A percentile compares a stretch with the other conserved stretches of the same genome.
phyloP scores from a whole-genome alignment of 2,113 vertebrate species.

The Gymnogyps californianus region DNA sequence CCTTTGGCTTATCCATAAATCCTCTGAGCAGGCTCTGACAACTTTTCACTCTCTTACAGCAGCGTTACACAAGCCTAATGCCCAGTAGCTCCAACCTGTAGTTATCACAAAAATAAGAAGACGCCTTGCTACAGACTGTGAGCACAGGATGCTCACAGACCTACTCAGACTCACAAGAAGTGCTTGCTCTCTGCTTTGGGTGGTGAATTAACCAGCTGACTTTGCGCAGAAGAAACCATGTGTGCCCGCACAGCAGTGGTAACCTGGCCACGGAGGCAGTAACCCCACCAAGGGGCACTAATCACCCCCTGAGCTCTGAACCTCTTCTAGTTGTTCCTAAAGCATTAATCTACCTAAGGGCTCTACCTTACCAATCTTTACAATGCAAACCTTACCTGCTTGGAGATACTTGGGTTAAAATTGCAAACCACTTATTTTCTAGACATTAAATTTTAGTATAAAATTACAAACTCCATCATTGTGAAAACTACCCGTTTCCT shows the following conservation, averaged over 20 bases:
- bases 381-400: neutral
- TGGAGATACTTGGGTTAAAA: neutral
- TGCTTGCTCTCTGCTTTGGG: neutral
- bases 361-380: neutral
- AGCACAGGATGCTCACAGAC: neutral
- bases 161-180: neutral
- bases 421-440: neutral
- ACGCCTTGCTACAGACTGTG: neutral
- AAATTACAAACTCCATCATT: neutral
- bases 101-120: neutral
- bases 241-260: neutral
- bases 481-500: neutral
- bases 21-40: neutral
- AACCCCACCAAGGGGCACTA: neutral
- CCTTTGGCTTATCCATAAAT: neutral
- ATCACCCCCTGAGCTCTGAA: neutral
- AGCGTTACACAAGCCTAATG: neutral
- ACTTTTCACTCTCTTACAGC: neutral
- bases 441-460: constrained; percentile 6
- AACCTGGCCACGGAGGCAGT: neutral
- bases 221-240: accelerated
- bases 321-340: neutral
- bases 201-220: neutral
- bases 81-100: neutral
- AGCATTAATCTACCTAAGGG: neutral